Base-by-base conservation (phyloP, 2,797 vertebrate species). In the Bradypus variegatus region DNA sequence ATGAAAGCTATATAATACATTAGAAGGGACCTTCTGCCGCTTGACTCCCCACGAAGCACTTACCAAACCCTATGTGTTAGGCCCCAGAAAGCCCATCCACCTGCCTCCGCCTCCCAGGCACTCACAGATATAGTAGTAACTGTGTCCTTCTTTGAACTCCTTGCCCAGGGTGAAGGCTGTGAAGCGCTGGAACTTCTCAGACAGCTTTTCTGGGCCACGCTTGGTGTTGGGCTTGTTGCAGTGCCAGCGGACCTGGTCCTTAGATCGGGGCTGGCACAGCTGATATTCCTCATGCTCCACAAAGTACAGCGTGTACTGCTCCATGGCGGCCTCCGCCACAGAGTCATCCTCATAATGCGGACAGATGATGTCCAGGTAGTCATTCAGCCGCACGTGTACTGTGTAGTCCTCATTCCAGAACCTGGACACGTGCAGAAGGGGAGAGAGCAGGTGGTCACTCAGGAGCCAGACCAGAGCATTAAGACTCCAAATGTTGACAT, bases 81-180 rank as follows among this genome's bases (percentile, higher is more conserved):
- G 64, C 64, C 80, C 9, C 3, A 11, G 27, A 0, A 5, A 3
- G 29, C 3, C 58, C 11, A 15, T 3, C 58, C 14, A 15, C 0
- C 27, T 2, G 0, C 4, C 4, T 13, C 75, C 38, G 3, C 3
- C 21, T 31, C 41, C 14, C 0, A 0, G 11, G 36, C 31, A 98
- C 99, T 98, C 97, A 99, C 99, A 99, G 97, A 99, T 98, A 88
- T 99, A 99, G 96, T 99, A 99, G 96, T 99, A 99, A 95, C 98
- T 98, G 95, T 99, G 98, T 53, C 99, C 99, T 90, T 98, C 98
- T 91, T 96, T 98, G 97, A 99, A 99, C 97, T 99, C 99, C 90
- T 99, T 99, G 92, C 99, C 98, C 92, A 99, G 96, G 0, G 98
- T 98, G 96, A 99, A 99, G 78, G 99, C 98, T 0, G 99, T 99